Evolutionary conservation across 2,797 vertebrate species (phyloP).

Genomic region (Labeo calbasu): DNA sequence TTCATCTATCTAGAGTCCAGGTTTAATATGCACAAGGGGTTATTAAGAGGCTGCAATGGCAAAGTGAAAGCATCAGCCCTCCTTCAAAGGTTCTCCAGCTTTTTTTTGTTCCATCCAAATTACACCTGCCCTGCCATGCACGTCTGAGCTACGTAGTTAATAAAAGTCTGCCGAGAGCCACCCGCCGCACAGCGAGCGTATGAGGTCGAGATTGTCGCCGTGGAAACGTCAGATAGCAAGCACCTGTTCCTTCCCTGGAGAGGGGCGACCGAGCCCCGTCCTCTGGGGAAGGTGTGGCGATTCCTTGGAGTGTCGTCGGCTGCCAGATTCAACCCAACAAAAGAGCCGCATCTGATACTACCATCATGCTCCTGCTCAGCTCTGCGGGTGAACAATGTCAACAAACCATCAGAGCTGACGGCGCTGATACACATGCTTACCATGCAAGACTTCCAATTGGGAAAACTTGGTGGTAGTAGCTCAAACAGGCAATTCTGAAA

Average conservation of each 20-base stretch:
- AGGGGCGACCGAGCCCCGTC: constrained; percentile 60
- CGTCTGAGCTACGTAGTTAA: constrained; percentile 73
- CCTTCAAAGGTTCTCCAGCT: constrained; percentile 60
- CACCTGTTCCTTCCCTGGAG: constrained; percentile 67
- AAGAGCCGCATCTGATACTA: constrained; percentile 47
- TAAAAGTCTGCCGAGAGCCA: constrained; percentile 73
- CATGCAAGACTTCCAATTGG: background rate
- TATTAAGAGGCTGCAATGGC: constrained; percentile 55
- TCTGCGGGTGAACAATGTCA: background rate
- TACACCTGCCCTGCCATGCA: constrained; percentile 74
- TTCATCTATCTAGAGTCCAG: constrained; percentile 68
- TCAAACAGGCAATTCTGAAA: background rate
- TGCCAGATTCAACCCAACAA: constrained; percentile 57
- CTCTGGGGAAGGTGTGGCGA: constrained; percentile 42
- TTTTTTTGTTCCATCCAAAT: constrained; percentile 68
- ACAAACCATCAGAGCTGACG: background rate
- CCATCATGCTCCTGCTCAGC: constrained; percentile 9
- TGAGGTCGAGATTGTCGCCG: constrained; percentile 78
- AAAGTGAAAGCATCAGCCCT: constrained; percentile 51
- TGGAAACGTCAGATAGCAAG: constrained; percentile 82
- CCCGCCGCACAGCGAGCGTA: constrained; percentile 74
- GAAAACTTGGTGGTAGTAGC: background rate
- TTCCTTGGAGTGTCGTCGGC: constrained; percentile 41
- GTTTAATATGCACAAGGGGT: constrained; percentile 70
- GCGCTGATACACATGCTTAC: background rate